Percentiles rank a stretch among this genome's conserved stretches.
Evolutionary conservation across 2,113 vertebrate species (phyloP).

Genomic region (Hemicordylus capensis): DNA sequence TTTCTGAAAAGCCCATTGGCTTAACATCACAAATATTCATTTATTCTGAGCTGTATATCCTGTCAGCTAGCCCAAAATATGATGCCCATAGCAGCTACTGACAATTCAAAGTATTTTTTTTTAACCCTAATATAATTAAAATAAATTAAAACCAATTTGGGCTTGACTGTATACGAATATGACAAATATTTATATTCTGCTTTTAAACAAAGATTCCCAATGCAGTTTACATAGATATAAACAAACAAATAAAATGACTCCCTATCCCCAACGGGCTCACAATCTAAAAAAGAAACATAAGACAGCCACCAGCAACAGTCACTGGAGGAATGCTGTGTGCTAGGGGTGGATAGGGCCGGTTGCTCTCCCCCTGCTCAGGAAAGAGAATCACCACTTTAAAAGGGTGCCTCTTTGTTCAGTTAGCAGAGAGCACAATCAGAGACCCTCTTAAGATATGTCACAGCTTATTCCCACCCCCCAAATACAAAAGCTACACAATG

Average conservation of each 20-base stretch:
- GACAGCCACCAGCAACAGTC: no score
- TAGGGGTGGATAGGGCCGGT: no score
- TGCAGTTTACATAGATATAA: no score
- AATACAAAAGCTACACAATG: neutral
- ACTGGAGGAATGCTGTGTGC: no score
- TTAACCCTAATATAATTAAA: neutral
- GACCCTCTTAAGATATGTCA: slow-evolving; percentile 18
- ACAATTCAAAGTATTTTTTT: neutral
- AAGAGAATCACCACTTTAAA: no score
- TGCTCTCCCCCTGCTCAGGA: no score
- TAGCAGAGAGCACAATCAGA: slow-evolving; percentile 5
- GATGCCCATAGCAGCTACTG: neutral
- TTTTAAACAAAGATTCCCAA: no score
- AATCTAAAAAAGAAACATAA: no score
- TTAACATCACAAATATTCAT: slow-evolving; percentile 17
- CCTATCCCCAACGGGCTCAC: no score
- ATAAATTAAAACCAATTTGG: neutral
- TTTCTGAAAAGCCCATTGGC: slow-evolving; percentile 33
- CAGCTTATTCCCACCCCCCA: neutral
- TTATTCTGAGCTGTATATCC: neutral
- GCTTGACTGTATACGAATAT: slow-evolving; percentile 11
- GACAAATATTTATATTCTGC: no score
- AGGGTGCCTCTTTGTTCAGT: no score
- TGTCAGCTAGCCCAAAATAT: neutral
- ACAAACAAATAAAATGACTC: no score